These are phyloP conservation scores for Acrocephalus kingi DNA, from an alignment of 2,113 vertebrate genomes.

Conservation along the genomic window DNA sequence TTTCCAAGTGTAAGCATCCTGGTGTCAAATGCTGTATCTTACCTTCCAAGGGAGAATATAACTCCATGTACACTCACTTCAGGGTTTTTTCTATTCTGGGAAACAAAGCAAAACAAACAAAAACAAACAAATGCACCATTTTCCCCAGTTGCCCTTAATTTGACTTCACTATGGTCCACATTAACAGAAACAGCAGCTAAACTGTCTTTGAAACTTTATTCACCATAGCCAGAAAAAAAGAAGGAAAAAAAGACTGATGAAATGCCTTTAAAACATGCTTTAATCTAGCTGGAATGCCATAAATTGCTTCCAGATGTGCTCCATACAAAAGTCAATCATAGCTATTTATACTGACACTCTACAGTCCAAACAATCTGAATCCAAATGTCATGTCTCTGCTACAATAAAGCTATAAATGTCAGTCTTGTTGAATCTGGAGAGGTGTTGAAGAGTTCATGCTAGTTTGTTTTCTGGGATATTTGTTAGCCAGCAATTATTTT, in stretches of 20 bases:
- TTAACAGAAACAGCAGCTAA: constrained; percentile 83
- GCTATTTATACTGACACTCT: constrained; percentile 85
- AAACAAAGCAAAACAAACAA: constrained; percentile 50
- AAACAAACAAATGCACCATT: constrained; percentile 57
- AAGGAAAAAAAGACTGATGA: constrained; percentile 70
- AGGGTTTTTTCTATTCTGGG: constrained; percentile 66
- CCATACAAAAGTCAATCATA: constrained; percentile 83
- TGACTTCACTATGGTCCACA: constrained; percentile 80
- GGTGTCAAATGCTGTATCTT: constrained; percentile 19
- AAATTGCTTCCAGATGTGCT: constrained; percentile 89
- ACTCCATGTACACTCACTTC: constrained; percentile 51
- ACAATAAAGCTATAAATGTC: constrained; percentile 83
- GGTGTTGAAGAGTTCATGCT: constrained; percentile 81
- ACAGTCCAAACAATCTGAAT: constrained; percentile 85
- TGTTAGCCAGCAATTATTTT: constrained; percentile 71
- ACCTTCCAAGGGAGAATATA: constrained; percentile 45
- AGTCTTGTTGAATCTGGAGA: constrained; percentile 83
- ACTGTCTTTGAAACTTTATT: constrained; percentile 86
- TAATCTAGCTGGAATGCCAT: constrained; percentile 85
- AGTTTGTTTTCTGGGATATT: constrained; percentile 75
- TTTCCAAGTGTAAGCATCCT: constrained; percentile 6
- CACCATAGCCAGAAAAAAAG: constrained; percentile 73
- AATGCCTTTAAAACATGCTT: constrained; percentile 84
- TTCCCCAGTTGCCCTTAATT: constrained; percentile 81
- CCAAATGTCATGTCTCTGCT: constrained; percentile 80